Base-by-base conservation (phyloP, 2,113 vertebrate species). In the Prunella himalayana region DNA sequence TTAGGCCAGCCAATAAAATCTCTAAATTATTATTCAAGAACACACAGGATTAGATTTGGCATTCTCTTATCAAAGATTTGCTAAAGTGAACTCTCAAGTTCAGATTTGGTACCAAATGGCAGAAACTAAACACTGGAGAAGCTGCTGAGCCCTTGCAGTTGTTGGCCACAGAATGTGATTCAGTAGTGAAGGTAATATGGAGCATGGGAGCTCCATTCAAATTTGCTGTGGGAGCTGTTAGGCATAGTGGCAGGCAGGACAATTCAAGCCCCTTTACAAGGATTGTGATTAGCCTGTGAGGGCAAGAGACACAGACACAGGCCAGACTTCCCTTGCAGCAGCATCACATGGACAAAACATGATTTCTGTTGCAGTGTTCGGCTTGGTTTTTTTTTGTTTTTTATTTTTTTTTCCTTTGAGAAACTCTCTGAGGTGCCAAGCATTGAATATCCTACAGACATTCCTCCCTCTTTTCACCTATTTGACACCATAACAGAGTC, bases 41-140 rank as follows among this genome's bases (percentile, higher is more conserved):
- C 20, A 89, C 23, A 27, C 7, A 65, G 39, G 30, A 78, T 82
- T 41, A 87, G 39, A 61, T 54, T 76, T 56, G 42, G 23, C 25
- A 49, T 71, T 57, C 27, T 83, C 54, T 39, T 89, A 75, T 30
- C 35, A 59, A 78, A 63, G 47, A 66, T 47, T 49, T 79, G 41
- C 49, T 82, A 1, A 87, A 80, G 30, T 28, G 50, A 87, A 72
- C 30, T 69, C 37, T 12, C 13, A 53, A 21, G 28, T 57, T 88
- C 66, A 70, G 82, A 72, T 56, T 10, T 60, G 44, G 50, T 57
- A 25, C 16, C 4, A 4, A 81, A 83, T 15, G 63, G 51, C 57
- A 73, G 51, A 81, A 95, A 56, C 23, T 72, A 17, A 91, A 76
- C 28, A n/a, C 41, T 3, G 57, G 47, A 91, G 49, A 88, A 92